Conservation (phyloP, 2,113 vertebrate genomes). For the Actenoides hombroni region DNA sequence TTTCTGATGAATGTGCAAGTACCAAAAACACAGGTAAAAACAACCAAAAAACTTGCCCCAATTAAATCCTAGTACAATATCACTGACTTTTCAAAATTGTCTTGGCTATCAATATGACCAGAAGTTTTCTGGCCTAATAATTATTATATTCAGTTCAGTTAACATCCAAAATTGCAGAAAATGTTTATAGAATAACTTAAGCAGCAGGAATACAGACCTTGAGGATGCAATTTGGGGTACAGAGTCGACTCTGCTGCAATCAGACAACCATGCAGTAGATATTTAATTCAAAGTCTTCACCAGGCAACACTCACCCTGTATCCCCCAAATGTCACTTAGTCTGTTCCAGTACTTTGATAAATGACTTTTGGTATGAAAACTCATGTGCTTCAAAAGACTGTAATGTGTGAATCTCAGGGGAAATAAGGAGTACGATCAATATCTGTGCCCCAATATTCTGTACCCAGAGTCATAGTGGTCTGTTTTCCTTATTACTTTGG, state of each 20-base stretch:
- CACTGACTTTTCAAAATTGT: not conserved
- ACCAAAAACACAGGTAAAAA: constrained; percentile 73
- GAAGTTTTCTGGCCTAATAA: not conserved
- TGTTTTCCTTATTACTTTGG: not conserved
- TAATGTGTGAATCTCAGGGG: not conserved
- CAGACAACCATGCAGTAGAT: not conserved
- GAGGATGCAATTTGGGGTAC: not conserved
- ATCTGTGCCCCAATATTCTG: not conserved
- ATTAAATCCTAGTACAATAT: not conserved
- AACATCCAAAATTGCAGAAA: not conserved
- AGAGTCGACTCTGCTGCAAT: not conserved
- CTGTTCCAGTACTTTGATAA: not conserved
- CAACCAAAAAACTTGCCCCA: not conserved
- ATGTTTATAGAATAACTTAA: not conserved
- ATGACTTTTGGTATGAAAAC: not conserved
- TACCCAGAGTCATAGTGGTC: not conserved
- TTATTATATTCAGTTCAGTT: not conserved
- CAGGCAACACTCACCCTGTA: not conserved
- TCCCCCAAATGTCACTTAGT: not conserved
- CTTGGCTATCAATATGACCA: not conserved
- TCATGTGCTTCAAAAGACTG: not conserved
- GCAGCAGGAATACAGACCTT: not conserved
- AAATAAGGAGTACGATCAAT: not conserved
- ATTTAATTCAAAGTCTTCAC: not conserved
- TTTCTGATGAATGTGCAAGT: constrained; percentile 57